Base-by-base conservation (phyloP, 2,888 invertebrate genomes). In the Boloria selene region DNA sequence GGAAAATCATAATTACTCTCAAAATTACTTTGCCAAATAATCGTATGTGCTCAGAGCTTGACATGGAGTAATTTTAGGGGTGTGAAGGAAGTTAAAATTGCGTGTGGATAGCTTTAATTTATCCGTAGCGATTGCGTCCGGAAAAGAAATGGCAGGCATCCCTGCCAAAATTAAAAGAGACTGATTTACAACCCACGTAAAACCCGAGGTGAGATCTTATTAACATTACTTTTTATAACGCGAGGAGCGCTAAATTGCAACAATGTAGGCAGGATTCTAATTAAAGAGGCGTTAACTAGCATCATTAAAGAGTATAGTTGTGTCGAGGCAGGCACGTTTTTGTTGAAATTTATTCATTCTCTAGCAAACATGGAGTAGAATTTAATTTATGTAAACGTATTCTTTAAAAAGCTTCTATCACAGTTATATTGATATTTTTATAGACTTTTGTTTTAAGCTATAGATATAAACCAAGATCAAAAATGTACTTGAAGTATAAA, bases 151-250 rank as follows among this genome's bases (percentile, higher is more conserved):
- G 88, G 88, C 86, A 82, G 87, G 84, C 85, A 87, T 69, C 73
- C 63, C 71, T 68, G 72, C 71, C 71, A 68, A 76, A 77, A 75
- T 75, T 73, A 75, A 90, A 90, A 83, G 87, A 83, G 84, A 79
- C 82, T 90, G 90, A 91, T 90, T 91, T 90, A 91, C 84, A 82
- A 77, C 84, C 77, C 80, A 79, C 86, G 85, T 87, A 83, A 86
- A 88, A 82, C 82, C 80, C 80, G 80, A 82, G 81, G 80, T 80
- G 74, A 83, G 85, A 82, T 87, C 88, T 90, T 91, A 90, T 90
- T 88, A 90, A 88, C 88, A 88, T 90, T 87, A 89, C 90, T 89
- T 90, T 90, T 91, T 89, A 90, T 89, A 90, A 86, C 86, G 85
- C 78, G 77, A 79, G 78, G 77, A 81, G 83, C 80, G 84, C 83